Evolutionary conservation across 2,113 vertebrate genomes (phyloP).

Genomic region (Nesogale talazaci): DNA sequence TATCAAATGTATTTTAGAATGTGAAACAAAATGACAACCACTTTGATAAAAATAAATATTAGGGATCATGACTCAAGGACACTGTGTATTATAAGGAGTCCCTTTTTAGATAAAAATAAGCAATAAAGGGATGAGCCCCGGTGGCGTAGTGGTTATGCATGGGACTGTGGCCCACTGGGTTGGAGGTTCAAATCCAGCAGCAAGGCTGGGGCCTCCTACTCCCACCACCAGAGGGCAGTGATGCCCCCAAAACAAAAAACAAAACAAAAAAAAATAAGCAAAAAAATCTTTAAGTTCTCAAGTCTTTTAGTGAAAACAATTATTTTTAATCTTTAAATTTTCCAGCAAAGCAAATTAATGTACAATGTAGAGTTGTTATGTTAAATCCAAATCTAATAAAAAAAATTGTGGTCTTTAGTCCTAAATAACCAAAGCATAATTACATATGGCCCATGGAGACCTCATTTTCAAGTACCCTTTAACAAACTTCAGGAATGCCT

Average conservation of each 20-base stretch:
- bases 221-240: too few species aligned
- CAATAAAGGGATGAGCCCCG: too few species aligned
- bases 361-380: slow-evolving; percentile 2
- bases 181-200: too few species aligned
- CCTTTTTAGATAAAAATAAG: neutral
- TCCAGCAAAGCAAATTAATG: slow-evolving; percentile 33
- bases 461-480: slow-evolving; percentile 15
- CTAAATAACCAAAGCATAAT: slow-evolving; percentile 39
- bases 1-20: slow-evolving; percentile 35
- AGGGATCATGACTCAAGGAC: neutral
- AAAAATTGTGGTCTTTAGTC: slow-evolving; percentile 28
- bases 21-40: slow-evolving; percentile 27
- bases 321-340: slow-evolving; percentile 32
- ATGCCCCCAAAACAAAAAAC: too few species aligned
- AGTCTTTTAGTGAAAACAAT: slow-evolving; percentile 29
- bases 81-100: neutral
- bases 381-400: slow-evolving; percentile 44
- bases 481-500: slow-evolving; percentile 13
- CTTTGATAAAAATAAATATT: slow-evolving; percentile 32
- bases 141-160: too few species aligned
- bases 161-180: too few species aligned
- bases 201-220: too few species aligned
- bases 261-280: neutral
- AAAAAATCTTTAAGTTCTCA: neutral
- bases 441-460: neutral